Base-by-base conservation (phyloP, 2,888 invertebrate species). In the Tetanocera ferruginea region DNA sequence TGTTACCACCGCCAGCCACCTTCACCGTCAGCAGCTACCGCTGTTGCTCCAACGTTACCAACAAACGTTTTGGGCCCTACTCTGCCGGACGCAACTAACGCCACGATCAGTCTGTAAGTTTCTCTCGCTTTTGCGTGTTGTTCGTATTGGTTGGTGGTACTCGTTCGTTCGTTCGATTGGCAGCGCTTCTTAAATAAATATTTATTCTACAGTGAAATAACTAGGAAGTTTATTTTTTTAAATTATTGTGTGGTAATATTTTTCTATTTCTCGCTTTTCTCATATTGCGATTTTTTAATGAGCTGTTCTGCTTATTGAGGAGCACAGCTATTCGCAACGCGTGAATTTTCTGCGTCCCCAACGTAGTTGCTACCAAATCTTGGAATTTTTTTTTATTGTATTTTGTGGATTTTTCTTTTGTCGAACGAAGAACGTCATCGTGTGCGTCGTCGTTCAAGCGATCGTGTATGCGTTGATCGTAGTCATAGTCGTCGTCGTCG, bases 51-150 rank as follows among this genome's bases (percentile, higher is more conserved):
- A 67, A 49, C 78, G 71, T 75, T 71, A 64, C 76, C 70, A 70
- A 71, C 64, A 71, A 71, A 19, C 37, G 64, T 66, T 57, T 73
- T 76, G 76, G 78, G 78, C 77, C 81, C 80, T 79, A 75, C 70
- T 37, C 72, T 43, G 52, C 28, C 34, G 69, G 52, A 34, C 72
- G 75, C 66, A 64, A 67, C 67, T 37, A 67, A 25, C 67, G 75
- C 69, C 67, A 78, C 80, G 77, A 80, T 87, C 85, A 88, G 87
- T 87, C 87, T 85, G 86, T 84, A 83, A 87, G 86, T 87, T 87
- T 87, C 87, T 87, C 87, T 87, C 87, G 88, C 85, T 87, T 87
- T 88, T 86, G 88, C 87, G 87, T 87, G 88, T 88, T 86, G 85
- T 80, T 78, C 77, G 80, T 76, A 76, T 79, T 79, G 8, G 49